Evolutionary conservation across 2,888 invertebrate genomes (phyloP).

Genomic region (Pterobdella sp.): DNA sequence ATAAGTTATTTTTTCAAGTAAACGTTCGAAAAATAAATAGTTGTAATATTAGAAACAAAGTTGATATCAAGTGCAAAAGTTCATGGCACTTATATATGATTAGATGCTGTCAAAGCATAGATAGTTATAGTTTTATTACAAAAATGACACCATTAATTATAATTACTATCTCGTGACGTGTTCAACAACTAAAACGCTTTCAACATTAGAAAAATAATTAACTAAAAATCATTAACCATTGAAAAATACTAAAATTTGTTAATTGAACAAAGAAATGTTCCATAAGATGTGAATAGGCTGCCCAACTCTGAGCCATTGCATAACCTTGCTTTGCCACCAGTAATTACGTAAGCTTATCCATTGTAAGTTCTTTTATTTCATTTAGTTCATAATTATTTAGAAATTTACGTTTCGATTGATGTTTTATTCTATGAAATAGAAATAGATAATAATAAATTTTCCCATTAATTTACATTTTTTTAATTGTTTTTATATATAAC

Average conservation of each 20-base stretch:
- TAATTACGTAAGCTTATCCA: background rate
- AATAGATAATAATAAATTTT: too few relatives aligned
- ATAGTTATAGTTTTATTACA: constrained; percentile 7
- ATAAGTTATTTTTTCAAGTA: too few relatives aligned
- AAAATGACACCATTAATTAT: background rate
- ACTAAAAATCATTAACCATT: background rate
- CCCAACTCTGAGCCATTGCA: background rate
- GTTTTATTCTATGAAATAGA: too few relatives aligned
- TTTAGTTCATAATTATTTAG: too few relatives aligned
- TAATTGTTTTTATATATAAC: too few relatives aligned
- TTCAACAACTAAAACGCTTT: background rate
- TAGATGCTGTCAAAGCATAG: too few relatives aligned
- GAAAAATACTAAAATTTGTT: background rate
- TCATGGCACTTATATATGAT: too few relatives aligned
- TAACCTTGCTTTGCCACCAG: background rate
- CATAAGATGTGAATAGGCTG: background rate
- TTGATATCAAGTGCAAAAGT: too few relatives aligned
- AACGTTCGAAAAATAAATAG: too few relatives aligned
- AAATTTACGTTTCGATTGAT: too few relatives aligned
- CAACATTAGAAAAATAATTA: background rate
- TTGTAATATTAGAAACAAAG: too few relatives aligned
- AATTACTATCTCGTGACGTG: background rate
- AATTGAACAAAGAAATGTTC: background rate
- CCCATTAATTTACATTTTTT: too few relatives aligned
- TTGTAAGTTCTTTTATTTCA: background rate